Percentiles rank a stretch among this genome's conserved stretches.
Conservation (phyloP, 2,113 vertebrate genomes). For the Haemorhous mexicanus region DNA sequence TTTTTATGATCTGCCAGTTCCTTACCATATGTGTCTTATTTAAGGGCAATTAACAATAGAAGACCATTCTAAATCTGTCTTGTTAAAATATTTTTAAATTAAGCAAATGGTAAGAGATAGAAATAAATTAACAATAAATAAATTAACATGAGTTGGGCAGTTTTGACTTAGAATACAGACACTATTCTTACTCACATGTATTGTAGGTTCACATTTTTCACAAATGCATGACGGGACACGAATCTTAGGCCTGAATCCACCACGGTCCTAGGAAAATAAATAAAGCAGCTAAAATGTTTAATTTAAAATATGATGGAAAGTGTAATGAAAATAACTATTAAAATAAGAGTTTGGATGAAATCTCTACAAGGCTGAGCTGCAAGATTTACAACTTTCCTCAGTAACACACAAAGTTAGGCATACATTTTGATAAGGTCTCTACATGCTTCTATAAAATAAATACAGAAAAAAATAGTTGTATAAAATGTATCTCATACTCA, state of each 20-base stretch:
- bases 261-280: constrained; percentile 83
- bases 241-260: constrained; percentile 90
- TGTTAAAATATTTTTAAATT: background rate
- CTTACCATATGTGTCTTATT: background rate
- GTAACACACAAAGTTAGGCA: background rate
- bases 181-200: constrained; percentile 86
- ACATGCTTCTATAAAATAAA: background rate
- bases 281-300: background rate
- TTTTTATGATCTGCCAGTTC: background rate
- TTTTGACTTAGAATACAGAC: background rate
- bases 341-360: background rate
- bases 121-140: background rate
- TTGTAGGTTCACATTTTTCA: constrained; percentile 88
- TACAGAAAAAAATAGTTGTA: background rate
- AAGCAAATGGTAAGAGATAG: background rate
- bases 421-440: background rate
- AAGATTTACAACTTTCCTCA: background rate
- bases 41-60: background rate
- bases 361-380: background rate
- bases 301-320: background rate
- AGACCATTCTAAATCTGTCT: background rate
- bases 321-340: background rate
- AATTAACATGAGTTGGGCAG: background rate
- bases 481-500: constrained; percentile 75
- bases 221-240: constrained; percentile 89